Percentiles rank a stretch among this genome's conserved stretches.
Evolutionary conservation across 2,888 invertebrate genomes (phyloP).

Genomic region (Sinelater perroti): DNA sequence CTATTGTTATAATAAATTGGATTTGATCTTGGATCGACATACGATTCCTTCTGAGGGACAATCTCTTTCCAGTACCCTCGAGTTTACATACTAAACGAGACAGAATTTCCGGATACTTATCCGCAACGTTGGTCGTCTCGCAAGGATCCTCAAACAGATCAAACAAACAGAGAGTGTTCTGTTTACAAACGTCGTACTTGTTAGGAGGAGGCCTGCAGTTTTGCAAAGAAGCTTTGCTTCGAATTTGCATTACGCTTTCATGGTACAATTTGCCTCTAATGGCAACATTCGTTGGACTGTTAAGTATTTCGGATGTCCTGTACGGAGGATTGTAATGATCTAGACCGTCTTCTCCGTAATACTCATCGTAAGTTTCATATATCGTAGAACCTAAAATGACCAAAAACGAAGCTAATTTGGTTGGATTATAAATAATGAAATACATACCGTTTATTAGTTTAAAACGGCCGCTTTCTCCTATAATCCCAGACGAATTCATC

Average conservation of each 20-base stretch:
- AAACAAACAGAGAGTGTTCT: slow-evolving; percentile 50
- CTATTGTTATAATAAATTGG: slow-evolving; percentile 25
- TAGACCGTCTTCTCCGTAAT: slow-evolving; percentile 49
- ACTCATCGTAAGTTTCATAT: slow-evolving; percentile 45
- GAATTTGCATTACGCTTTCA: slow-evolving; percentile 36
- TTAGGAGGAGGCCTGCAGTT: not conserved
- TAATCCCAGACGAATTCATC: slow-evolving; percentile 55
- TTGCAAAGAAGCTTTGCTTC: slow-evolving; percentile 37
- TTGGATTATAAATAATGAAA: not conserved
- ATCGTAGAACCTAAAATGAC: slow-evolving; percentile 39
- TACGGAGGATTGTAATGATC: slow-evolving; percentile 45
- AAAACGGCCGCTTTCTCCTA: slow-evolving; percentile 48
- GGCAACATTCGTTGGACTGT: slow-evolving; percentile 49
- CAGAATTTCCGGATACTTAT: slow-evolving; percentile 40
- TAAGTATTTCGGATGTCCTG: slow-evolving; percentile 44
- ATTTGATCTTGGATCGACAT: slow-evolving; percentile 19
- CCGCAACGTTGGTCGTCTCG: slow-evolving; percentile 52
- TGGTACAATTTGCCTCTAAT: slow-evolving; percentile 42
- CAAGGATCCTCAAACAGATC: slow-evolving; percentile 54
- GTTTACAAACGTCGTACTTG: slow-evolving; percentile 23
- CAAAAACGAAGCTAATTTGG: too few relatives aligned
- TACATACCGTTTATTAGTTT: slow-evolving; percentile 53
- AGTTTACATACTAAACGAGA: slow-evolving; percentile 42
- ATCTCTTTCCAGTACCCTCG: slow-evolving; percentile 42
- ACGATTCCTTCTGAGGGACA: slow-evolving; percentile 44